Base-by-base conservation (phyloP, 2,797 vertebrate species). In the Clarias platycephalus region DNA sequence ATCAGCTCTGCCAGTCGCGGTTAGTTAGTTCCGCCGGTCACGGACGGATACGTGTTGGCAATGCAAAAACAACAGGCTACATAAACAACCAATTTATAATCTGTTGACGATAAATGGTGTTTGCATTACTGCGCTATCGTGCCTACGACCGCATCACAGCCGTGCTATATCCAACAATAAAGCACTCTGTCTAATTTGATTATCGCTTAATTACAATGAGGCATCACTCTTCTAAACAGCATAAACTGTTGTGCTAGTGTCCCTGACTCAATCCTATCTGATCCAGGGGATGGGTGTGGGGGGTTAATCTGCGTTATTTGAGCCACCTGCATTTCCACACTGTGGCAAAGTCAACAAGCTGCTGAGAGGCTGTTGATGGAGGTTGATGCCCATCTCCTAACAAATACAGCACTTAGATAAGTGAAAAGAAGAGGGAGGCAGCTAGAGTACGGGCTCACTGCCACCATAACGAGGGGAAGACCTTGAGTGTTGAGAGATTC, bases 281-380 rank as follows among this genome's bases (percentile, higher is more conserved):
- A 93, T 91, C 83, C 88, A 55, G 88, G 71, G 88, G 2, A 28
- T 10, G 63, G 18, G n/a, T 26, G 26, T 64, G 86, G 83, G 86
- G 85, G 83, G 84, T 64, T 85, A 85, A 83, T 75, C 81, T 81
- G 88, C 68, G 90, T 90, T 89, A 91, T 91, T 90, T 86, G 85
- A 91, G 90, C 74, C 75, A 89, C 92, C 93, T 90, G 91, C 92
- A 91, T 94, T 92, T 94, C 91, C 92, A 93, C 90, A 92, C 90
- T 88, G 87, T 89, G 92, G 89, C 91, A 93, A 91, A 93, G 90
- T 92, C 92, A 94, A 95, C 90, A 91, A 88, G 92, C 93, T 86
- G 90, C 88, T 78, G 72, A 90, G 89, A 90, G 87, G 88, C 78
- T 78, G 86, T 89, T 24, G 87, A 87, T 90, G 88, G 85, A 91